Conservation (phyloP, 2,888 invertebrate genomes). For the Patella pellucida region DNA sequence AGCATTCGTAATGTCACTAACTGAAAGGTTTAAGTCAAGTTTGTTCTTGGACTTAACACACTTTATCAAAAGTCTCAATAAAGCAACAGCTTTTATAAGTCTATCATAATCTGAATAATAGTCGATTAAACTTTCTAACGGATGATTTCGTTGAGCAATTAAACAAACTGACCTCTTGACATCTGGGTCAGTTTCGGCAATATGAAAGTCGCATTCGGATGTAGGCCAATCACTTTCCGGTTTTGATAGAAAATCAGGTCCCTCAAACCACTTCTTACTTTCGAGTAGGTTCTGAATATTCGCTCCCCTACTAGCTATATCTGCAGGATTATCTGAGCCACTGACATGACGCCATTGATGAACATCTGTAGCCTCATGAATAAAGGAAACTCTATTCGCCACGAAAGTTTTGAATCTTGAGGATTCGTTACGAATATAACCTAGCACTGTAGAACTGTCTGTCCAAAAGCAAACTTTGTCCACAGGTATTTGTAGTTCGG, state of each 20-base stretch:
- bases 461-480: constrained; percentile 29
- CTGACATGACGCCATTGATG: constrained; percentile 26
- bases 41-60: neutral
- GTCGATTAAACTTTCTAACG: neutral
- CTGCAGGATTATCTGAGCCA: constrained; percentile 27
- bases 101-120: neutral
- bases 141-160: neutral
- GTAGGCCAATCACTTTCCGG: neutral
- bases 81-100: neutral
- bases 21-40: neutral
- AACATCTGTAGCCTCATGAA: constrained; percentile 1
- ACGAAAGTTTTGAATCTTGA: constrained; percentile 31
- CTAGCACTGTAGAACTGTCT: constrained; percentile 30
- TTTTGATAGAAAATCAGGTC: constrained; percentile 7
- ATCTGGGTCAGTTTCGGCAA: neutral
- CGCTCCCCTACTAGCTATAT: constrained; percentile 24
- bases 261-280: constrained; percentile 1
- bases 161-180: neutral
- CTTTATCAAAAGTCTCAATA: neutral
- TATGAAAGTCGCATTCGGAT: neutral
- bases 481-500: constrained; percentile 25
- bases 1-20: neutral
- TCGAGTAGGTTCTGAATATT: neutral
- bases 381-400: constrained; percentile 20
- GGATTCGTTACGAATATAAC: constrained; percentile 29